phyloP scores from a whole-genome alignment of 30 jellyfish, hydroid and myxozoan species.

The Pseudorhiza aurosa region DNA sequence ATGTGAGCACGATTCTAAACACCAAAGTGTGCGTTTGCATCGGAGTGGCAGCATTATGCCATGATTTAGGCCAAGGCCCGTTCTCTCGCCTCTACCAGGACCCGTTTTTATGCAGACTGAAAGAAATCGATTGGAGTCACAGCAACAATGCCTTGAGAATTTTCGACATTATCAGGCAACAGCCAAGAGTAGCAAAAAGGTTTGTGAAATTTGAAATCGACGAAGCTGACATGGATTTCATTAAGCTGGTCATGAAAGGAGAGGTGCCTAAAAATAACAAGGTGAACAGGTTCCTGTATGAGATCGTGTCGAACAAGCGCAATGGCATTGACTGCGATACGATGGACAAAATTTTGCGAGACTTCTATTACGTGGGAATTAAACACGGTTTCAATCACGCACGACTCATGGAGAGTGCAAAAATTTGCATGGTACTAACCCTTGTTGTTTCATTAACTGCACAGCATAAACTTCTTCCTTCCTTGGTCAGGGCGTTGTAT shows the following conservation, averaged over 20 bases:
- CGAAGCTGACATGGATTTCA: conserved; percentile 36
- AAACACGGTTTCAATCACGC: conserved; percentile 29
- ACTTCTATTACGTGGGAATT: conserved; percentile 41
- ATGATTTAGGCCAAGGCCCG: conserved; percentile 77
- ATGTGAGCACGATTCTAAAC: neutral
- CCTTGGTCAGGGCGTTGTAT: no score
- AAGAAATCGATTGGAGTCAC: conserved; percentile 54
- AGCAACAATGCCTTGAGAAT: conserved; percentile 16
- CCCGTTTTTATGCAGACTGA: conserved; percentile 19
- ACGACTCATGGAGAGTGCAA: conserved; percentile 33
- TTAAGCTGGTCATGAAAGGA: conserved; percentile 42
- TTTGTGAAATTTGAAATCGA: conserved; percentile 2
- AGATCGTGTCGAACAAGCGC: conserved; percentile 42
- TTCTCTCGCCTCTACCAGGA: conserved; percentile 55
- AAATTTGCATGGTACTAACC: conserved; percentile 51
- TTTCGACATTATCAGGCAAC: conserved; percentile 16
- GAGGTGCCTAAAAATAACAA: conserved; percentile 8
- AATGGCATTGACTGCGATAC: conserved; percentile 62
- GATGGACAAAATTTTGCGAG: conserved; percentile 60
- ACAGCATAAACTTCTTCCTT: no score
- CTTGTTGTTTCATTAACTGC: no score
- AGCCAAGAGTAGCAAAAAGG: neutral
- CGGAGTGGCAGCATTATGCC: conserved; percentile 61
- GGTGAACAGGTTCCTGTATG: conserved; percentile 42
- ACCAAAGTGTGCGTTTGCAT: conserved; percentile 1